These are phyloP conservation scores for Centruroides sculpturatus DNA, from an alignment of 1,140 invertebrate species.

Conservation along the genomic window DNA sequence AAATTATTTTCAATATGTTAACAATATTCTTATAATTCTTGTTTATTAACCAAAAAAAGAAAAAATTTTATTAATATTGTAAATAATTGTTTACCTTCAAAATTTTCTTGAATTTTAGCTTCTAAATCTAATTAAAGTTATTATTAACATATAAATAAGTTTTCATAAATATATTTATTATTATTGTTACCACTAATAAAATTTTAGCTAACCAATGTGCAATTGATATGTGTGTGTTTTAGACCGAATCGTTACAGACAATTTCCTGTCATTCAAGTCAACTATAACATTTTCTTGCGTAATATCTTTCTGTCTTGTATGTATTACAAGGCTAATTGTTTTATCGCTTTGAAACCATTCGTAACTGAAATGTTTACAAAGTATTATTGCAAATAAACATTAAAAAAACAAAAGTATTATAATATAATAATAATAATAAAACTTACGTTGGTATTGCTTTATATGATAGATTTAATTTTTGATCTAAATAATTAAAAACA, in stretches of 20 bases:
- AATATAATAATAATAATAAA: no score
- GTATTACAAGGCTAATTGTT: slow-evolving; percentile 26
- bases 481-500: no score
- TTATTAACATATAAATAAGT: background rate
- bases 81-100: background rate
- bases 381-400: no score
- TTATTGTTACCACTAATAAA: background rate
- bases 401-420: no score
- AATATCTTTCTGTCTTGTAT: slow-evolving; percentile 26
- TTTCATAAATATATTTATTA: background rate
- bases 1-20: background rate
- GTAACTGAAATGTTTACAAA: slow-evolving; percentile 21
- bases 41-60: background rate
- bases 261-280: background rate
- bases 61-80: no score
- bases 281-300: slow-evolving; percentile 15
- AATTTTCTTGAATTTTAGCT: background rate
- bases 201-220: background rate
- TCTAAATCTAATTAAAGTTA: background rate
- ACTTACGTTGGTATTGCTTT: no score
- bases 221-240: background rate
- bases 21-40: background rate
- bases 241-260: background rate
- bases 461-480: no score
- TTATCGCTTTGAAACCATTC: slow-evolving; percentile 30